phyloP scores from a whole-genome alignment of 92 coral and sea anemone species.

The Parazoanthus darwini region DNA sequence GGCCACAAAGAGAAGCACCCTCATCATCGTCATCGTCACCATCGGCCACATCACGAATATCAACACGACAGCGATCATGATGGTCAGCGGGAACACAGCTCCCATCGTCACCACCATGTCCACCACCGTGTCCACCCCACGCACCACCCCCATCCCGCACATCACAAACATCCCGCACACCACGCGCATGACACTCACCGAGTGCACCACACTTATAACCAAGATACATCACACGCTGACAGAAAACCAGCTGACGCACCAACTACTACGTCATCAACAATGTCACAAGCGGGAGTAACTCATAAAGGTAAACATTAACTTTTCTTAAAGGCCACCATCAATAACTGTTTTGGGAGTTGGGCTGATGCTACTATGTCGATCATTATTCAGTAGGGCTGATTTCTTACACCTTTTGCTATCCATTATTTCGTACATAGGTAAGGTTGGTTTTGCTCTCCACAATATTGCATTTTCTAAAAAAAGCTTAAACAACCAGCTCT shows the following conservation, averaged over 20 bases:
- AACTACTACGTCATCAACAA: not conserved
- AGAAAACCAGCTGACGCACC: not conserved
- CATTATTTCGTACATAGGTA: no score
- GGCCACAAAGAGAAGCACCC: not conserved
- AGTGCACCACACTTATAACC: not conserved
- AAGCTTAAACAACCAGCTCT: no score
- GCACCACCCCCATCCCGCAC: slow-evolving; percentile 1
- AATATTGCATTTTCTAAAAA: no score
- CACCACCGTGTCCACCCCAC: not conserved
- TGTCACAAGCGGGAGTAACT: not conserved
- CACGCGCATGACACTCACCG: not conserved
- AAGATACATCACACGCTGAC: not conserved
- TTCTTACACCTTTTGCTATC: no score
- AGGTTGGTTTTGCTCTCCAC: no score
- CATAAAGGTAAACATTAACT: not conserved
- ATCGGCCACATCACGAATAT: slow-evolving; percentile 7
- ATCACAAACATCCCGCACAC: slow-evolving; percentile 5
- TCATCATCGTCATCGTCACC: not conserved
- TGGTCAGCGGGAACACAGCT: slow-evolving; percentile 5
- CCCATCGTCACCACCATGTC: slow-evolving; percentile 9
- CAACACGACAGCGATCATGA: slow-evolving; percentile 14
- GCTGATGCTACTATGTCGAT: no score
- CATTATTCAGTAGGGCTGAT: no score
- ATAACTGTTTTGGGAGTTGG: not conserved
- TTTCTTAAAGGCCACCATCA: not conserved